Percentiles rank a stretch among this genome's conserved stretches.
Evolutionary conservation across 2,113 vertebrate species (phyloP).

Genomic region (Microcebus ravelobensis): DNA sequence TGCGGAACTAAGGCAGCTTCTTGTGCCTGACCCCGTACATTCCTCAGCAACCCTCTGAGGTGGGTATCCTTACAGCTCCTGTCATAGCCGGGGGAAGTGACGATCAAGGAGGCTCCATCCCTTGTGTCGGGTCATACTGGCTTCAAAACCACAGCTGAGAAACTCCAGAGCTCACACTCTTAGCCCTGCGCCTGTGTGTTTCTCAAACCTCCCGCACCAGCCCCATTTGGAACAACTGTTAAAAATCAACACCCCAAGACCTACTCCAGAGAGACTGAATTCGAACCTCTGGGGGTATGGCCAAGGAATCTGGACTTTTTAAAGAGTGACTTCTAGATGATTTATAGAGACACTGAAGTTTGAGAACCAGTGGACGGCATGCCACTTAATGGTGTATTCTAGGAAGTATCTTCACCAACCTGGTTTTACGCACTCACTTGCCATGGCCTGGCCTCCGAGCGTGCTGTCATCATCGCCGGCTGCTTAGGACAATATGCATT

Average conservation of each 20-base stretch:
- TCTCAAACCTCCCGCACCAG: neutral
- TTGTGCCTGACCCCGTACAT: accelerated
- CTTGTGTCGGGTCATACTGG: neutral
- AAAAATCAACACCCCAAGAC: neutral
- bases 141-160: neutral
- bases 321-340: neutral
- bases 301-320: neutral
- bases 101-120: neutral
- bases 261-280: neutral
- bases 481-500: neutral
- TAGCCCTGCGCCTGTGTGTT: accelerated
- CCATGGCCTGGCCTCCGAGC: accelerated
- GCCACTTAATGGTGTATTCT: neutral
- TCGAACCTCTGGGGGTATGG: neutral
- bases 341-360: neutral
- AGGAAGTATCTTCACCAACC: neutral
- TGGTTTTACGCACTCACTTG: accelerated
- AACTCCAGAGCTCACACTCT: accelerated
- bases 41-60: accelerated
- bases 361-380: neutral
- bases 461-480: accelerated
- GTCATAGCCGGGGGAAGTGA: neutral
- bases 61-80: accelerated
- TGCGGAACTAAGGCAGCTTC: neutral
- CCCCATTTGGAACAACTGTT: too few species aligned